These are phyloP conservation scores for Styela clava DNA, from an alignment of 23 tunicate genomes.

Conservation along the genomic window DNA sequence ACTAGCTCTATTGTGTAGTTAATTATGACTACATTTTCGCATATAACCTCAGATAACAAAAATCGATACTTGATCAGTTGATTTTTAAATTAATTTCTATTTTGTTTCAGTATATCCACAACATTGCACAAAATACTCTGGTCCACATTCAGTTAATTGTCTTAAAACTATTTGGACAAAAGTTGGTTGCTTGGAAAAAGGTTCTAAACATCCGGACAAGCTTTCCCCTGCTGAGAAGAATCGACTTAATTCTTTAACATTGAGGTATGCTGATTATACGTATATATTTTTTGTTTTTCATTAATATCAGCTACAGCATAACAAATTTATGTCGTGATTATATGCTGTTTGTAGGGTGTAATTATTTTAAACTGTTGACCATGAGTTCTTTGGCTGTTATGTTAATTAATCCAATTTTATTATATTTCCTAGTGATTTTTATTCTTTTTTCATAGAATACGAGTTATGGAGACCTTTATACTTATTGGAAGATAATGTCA, in stretches of 20 bases:
- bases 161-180: background rate
- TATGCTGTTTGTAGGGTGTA: background rate
- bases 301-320: background rate
- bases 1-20: too few relatives aligned
- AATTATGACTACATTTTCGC: too few relatives aligned
- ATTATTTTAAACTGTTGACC: background rate
- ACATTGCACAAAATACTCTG: constrained; percentile 9
- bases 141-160: constrained; percentile 3
- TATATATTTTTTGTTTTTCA: background rate
- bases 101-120: background rate
- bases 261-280: background rate
- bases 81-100: too few relatives aligned
- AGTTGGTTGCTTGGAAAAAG: background rate
- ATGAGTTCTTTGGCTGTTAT: too few relatives aligned
- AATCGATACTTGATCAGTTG: too few relatives aligned
- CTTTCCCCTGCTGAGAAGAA: background rate
- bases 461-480: too few relatives aligned
- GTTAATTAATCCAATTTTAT: too few relatives aligned
- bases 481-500: too few relatives aligned
- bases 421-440: too few relatives aligned
- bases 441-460: too few relatives aligned
- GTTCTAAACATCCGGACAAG: background rate
- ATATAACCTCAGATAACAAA: too few relatives aligned
- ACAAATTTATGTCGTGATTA: background rate
- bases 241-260: background rate